A percentile compares a stretch with the other conserved stretches of the same genome.
Conservation (phyloP, 92 coral and sea anemone species). For the Phenganax subtilis region DNA sequence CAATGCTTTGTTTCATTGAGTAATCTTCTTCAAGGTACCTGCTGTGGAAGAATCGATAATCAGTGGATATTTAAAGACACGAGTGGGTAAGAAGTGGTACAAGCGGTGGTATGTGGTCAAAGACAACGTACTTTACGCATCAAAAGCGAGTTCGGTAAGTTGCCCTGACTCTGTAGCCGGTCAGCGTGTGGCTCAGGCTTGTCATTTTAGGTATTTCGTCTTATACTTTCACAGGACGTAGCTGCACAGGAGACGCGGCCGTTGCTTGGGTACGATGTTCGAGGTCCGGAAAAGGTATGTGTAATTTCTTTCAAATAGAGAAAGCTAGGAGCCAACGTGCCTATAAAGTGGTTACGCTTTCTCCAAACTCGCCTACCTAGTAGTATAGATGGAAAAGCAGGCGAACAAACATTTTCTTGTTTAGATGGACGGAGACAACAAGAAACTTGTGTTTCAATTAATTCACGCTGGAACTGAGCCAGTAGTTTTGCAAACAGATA, state of each 20-base stretch:
- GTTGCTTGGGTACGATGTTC: conserved; percentile 68
- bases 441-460: conserved; percentile 73
- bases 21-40: conserved; percentile 56
- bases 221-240: conserved; percentile 59
- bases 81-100: conserved; percentile 73
- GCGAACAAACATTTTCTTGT: background rate
- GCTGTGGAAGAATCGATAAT: conserved; percentile 76
- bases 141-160: conserved; percentile 95
- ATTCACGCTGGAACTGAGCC: conserved; percentile 77
- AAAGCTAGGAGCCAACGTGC: too few species aligned
- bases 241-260: conserved; percentile 85
- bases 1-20: background rate
- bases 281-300: conserved; percentile 68
- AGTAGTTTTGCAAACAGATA: conserved; percentile 71
- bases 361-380: too few species aligned
- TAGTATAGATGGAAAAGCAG: too few species aligned
- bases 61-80: conserved; percentile 79
- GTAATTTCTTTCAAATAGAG: background rate
- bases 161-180: background rate
- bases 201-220: background rate
- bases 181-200: background rate
- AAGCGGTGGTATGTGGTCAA: conserved; percentile 89
- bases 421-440: conserved; percentile 64
- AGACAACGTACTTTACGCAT: conserved; percentile 79
- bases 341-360: too few species aligned